These are phyloP conservation scores for Chaetodon trifascialis DNA, from an alignment of 2,113 vertebrate species.

Conservation along the genomic window DNA sequence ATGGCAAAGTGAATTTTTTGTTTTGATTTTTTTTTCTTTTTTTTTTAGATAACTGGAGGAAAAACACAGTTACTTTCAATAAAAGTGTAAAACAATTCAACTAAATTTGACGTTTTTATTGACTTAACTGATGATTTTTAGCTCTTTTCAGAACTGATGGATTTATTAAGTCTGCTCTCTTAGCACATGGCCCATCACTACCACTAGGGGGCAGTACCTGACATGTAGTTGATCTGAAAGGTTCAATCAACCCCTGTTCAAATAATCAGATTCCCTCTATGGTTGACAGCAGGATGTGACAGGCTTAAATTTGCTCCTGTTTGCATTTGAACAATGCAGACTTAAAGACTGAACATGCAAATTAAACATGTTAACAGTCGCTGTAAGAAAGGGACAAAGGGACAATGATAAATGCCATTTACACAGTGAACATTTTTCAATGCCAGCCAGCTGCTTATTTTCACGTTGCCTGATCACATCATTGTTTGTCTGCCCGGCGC, in stretches of 20 bases:
- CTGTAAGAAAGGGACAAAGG: neutral
- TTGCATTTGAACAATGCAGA: neutral
- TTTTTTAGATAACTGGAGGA: slow-evolving; percentile 86
- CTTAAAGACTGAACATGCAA: neutral
- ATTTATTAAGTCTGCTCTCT: too few relatives aligned
- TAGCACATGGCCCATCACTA: neutral
- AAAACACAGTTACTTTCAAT: slow-evolving; percentile 89
- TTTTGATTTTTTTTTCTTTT: too few relatives aligned
- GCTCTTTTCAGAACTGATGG: neutral
- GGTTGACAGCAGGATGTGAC: neutral
- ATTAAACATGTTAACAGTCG: neutral
- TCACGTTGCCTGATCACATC: slow-evolving; percentile 58
- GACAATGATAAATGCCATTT: too few relatives aligned
- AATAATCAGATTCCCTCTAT: neutral
- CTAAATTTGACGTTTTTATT: slow-evolving; percentile 6
- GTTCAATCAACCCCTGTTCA: neutral
- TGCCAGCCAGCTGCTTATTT: slow-evolving; percentile 85
- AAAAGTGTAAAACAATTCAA: slow-evolving; percentile 83
- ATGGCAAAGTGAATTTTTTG: slow-evolving; percentile 87
- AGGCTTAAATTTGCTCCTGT: neutral
- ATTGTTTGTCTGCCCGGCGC: slow-evolving; percentile 27
- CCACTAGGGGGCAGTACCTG: slow-evolving; percentile 40
- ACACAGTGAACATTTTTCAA: neutral
- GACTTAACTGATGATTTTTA: neutral
- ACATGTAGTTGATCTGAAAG: neutral